These are phyloP conservation scores for Lacerta bilineata DNA, from an alignment of 2,797 vertebrate genomes.

Conservation along the genomic window DNA sequence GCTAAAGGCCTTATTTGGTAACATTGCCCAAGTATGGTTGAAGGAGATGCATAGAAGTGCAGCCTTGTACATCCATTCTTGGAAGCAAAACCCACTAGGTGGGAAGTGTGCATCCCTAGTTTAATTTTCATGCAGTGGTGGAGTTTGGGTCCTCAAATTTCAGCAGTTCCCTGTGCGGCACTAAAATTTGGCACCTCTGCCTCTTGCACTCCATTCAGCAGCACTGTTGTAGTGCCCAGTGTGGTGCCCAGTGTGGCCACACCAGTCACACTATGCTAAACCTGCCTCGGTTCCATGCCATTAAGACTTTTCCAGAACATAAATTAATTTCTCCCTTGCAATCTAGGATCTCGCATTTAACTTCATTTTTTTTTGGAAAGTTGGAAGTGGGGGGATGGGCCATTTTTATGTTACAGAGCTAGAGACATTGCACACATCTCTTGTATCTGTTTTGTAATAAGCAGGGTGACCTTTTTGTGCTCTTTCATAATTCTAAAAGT, in stretches of 20 bases:
- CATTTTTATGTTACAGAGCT: conserved; percentile 13
- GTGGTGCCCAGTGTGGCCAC: no score
- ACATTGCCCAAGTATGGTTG: conserved; percentile 2
- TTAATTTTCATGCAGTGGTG: no score
- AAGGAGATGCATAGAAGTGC: background rate
- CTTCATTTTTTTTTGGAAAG: conserved; percentile 11
- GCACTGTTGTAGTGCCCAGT: no score
- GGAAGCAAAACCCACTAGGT: no score
- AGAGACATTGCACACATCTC: conserved; percentile 32
- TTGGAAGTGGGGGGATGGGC: conserved; percentile 21
- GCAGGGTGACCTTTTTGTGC: conserved; percentile 57
- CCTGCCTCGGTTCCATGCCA: background rate
- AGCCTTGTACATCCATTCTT: no score
- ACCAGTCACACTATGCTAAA: no score
- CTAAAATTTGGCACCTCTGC: no score
- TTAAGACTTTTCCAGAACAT: conserved; percentile 18
- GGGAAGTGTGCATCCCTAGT: no score
- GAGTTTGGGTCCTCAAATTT: no score
- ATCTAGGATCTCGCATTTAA: conserved; percentile 1
- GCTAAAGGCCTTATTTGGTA: no score
- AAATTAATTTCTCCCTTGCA: background rate
- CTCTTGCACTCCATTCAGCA: no score
- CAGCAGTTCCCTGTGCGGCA: no score
- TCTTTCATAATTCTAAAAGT: conserved; percentile 62
- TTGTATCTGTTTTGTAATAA: conserved; percentile 58